Conservation (phyloP, 2,797 vertebrate genomes). For the Caiman crocodilus region DNA sequence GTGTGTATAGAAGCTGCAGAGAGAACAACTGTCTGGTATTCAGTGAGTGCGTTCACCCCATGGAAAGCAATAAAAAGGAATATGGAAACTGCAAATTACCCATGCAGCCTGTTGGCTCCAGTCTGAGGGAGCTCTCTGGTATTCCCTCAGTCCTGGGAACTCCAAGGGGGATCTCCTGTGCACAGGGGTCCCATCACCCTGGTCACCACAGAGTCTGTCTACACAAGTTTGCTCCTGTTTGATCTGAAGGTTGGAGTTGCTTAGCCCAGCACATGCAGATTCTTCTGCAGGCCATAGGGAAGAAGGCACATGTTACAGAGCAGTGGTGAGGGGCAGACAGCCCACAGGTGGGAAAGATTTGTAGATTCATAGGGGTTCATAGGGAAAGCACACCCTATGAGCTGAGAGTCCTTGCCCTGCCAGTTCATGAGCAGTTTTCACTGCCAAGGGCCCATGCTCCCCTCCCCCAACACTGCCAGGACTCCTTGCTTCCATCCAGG, state of each 20-base stretch:
- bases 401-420: neutral
- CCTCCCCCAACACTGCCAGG: neutral
- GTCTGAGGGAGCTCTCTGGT: neutral
- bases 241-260: neutral
- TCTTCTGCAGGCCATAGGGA: neutral
- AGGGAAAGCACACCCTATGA: neutral
- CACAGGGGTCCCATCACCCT: neutral
- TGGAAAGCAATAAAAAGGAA: neutral
- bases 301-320: neutral
- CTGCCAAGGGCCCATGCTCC: fast-evolving
- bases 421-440: neutral
- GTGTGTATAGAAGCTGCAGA: fast-evolving
- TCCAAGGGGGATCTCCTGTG: neutral
- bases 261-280: neutral
- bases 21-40: fast-evolving
- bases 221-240: fast-evolving
- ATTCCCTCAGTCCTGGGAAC: neutral
- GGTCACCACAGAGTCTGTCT: neutral
- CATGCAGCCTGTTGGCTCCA: neutral
- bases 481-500: too few relatives aligned
- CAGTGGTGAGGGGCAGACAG: neutral
- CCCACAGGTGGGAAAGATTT: neutral
- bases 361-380: too few relatives aligned
- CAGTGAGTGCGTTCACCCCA: neutral
- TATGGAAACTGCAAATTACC: neutral